Conservation (phyloP, 2,113 vertebrate genomes). For the Mesitornis unicolor region DNA sequence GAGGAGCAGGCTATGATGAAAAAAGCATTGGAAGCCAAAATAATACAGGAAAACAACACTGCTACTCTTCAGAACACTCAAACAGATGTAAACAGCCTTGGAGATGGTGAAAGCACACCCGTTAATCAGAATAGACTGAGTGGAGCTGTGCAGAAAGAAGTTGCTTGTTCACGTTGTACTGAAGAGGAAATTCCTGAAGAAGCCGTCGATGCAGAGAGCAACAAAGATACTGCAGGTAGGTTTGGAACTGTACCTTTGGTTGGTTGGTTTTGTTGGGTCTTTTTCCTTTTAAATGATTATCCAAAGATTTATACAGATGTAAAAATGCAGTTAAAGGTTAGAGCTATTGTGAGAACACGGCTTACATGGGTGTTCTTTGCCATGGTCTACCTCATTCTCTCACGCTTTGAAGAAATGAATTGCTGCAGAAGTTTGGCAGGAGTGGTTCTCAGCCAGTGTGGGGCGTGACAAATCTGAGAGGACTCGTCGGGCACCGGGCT, state of each 20-base stretch:
- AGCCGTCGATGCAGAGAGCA: neutral
- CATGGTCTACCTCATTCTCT: neutral
- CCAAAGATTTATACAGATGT: neutral
- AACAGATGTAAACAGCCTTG: neutral
- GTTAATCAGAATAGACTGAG: neutral
- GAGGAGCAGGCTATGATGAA: slow-evolving; percentile 69
- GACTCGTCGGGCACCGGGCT: neutral
- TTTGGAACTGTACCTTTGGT: neutral
- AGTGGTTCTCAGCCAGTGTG: neutral
- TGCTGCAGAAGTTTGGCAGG: neutral
- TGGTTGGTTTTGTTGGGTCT: neutral
- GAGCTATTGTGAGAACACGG: neutral
- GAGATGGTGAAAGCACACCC: neutral
- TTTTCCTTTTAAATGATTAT: neutral
- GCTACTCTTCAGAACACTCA: neutral
- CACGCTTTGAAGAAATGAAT: neutral
- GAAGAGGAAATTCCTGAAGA: slow-evolving; percentile 43
- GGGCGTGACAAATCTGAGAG: neutral
- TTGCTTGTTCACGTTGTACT: neutral
- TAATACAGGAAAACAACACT: neutral
- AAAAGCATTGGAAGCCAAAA: neutral
- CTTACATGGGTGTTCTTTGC: neutral
- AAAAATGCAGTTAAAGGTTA: neutral
- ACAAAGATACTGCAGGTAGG: slow-evolving; percentile 45
- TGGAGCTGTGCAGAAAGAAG: slow-evolving; percentile 15